Conservation (phyloP, 2,113 vertebrate species). For the Sylvia atricapilla region DNA sequence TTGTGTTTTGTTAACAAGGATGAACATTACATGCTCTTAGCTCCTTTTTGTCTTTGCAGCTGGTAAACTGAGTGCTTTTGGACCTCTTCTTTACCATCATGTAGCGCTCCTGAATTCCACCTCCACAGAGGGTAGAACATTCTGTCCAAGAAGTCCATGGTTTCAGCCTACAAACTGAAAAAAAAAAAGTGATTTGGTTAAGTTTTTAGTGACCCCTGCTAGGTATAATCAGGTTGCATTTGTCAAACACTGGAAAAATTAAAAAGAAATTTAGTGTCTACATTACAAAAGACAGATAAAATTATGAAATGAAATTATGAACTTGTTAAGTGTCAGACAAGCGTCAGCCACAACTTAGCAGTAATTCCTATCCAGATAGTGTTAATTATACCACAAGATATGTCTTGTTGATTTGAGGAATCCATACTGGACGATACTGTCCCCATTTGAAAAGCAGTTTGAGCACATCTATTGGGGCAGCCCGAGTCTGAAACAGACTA, state of each 20-base stretch:
- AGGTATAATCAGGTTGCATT: background rate
- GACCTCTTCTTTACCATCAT: conserved; percentile 96
- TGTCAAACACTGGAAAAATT: background rate
- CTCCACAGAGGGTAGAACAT: conserved; percentile 90
- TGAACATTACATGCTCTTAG: conserved; percentile 96
- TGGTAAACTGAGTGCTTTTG: conserved; percentile 89
- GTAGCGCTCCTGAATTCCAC: conserved; percentile 94
- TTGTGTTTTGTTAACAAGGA: conserved; percentile 83
- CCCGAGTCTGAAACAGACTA: background rate
- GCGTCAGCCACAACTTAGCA: background rate
- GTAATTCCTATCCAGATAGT: background rate
- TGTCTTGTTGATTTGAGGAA: background rate
- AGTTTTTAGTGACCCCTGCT: background rate
- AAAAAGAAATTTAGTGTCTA: background rate
- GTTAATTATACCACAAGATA: background rate
- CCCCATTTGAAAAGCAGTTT: background rate
- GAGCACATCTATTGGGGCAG: background rate
- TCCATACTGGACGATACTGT: background rate
- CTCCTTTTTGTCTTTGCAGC: conserved; percentile 98
- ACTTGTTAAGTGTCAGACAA: background rate
- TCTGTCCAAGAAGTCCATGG: conserved; percentile 96
- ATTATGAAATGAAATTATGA: background rate
- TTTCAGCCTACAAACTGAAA: conserved; percentile 91
- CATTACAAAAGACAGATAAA: background rate
- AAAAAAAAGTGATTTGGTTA: background rate